Conservation (phyloP, 2,113 vertebrate species). For the Pimephales promelas region DNA sequence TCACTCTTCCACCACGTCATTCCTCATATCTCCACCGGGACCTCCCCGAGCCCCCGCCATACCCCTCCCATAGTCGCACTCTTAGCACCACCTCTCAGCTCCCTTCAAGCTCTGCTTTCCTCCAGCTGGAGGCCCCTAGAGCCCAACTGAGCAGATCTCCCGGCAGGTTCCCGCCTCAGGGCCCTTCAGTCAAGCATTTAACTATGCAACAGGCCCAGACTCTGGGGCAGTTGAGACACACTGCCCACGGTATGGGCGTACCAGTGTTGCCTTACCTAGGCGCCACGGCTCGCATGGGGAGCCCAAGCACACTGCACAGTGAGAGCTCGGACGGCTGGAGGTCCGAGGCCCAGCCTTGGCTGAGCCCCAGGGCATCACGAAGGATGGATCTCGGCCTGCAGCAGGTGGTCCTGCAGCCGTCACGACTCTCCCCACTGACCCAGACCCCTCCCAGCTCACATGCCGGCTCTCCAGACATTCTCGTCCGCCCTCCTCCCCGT, state of each 20-base stretch:
- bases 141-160: slow-evolving; percentile 83
- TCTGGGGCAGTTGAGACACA: slow-evolving; percentile 99
- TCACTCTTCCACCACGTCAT: slow-evolving; percentile 88
- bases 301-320: slow-evolving; percentile 92
- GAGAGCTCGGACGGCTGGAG: slow-evolving; percentile 88
- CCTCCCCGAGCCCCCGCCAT: slow-evolving; percentile 83
- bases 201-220: slow-evolving; percentile 95
- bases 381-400: slow-evolving; percentile 93
- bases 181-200: slow-evolving; percentile 89
- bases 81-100: slow-evolving; percentile 77
- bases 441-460: slow-evolving; percentile 96
- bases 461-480: slow-evolving; percentile 92
- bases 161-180: slow-evolving; percentile 78
- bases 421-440: slow-evolving; percentile 95
- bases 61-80: slow-evolving; percentile 73
- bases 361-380: slow-evolving; percentile 92
- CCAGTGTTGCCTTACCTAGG: slow-evolving; percentile 99
- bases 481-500: slow-evolving; percentile 89
- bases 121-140: slow-evolving; percentile 93
- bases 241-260: slow-evolving; percentile 98
- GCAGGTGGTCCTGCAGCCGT: slow-evolving; percentile 98
- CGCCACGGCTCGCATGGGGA: slow-evolving; percentile 85
- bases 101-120: slow-evolving; percentile 86
- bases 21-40: slow-evolving; percentile 82
- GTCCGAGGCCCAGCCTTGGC: slow-evolving; percentile 89